phyloP scores from a whole-genome alignment of 2,113 vertebrate species.

The Clarias gariepinus region DNA sequence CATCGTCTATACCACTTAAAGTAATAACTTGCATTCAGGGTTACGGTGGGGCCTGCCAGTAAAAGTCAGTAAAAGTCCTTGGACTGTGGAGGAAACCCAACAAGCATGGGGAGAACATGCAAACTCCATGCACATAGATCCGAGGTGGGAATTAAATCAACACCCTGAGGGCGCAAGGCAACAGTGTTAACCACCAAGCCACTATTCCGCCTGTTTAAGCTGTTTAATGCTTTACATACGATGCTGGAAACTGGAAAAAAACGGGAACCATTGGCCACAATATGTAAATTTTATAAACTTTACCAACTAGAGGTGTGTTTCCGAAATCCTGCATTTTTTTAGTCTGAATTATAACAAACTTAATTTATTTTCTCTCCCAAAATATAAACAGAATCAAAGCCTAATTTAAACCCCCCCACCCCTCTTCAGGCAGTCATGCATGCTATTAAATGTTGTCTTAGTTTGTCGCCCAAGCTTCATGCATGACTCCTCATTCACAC shows the following conservation, averaged over 20 bases:
- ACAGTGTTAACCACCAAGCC: no score
- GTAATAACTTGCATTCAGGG: no score
- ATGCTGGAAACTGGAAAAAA: neutral
- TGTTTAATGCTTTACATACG: no score
- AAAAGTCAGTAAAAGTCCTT: no score
- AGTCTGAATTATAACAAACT: neutral
- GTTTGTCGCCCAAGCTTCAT: neutral
- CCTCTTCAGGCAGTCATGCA: neutral
- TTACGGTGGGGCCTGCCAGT: no score
- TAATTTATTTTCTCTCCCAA: neutral
- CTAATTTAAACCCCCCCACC: neutral
- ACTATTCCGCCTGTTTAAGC: no score
- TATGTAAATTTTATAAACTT: neutral
- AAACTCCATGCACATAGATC: no score
- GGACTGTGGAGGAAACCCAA: no score
- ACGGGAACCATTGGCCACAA: neutral
- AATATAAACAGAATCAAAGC: neutral
- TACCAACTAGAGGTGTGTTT: neutral
- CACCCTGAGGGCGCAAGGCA: no score
- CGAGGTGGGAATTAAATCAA: no score
- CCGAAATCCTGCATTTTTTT: neutral
- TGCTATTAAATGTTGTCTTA: neutral
- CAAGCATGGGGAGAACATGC: no score
- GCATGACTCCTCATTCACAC: neutral
- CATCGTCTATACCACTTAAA: no score